Evolutionary conservation across 92 coral and sea anemone species (phyloP).

Genomic region (Anthopleura xanthogrammica): DNA sequence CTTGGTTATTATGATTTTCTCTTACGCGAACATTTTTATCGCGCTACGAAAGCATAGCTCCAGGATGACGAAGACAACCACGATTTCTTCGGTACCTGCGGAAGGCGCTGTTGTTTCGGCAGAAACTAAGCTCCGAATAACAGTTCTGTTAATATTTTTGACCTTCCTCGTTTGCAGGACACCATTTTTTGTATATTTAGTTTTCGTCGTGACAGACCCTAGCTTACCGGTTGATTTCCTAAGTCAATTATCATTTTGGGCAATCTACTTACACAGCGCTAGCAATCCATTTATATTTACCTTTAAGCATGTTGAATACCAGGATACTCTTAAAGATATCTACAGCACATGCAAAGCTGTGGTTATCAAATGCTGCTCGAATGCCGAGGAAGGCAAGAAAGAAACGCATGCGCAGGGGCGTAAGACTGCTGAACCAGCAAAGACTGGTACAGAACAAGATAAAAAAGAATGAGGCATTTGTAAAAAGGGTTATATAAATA

Average conservation of each 20-base stretch:
- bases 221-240: slow-evolving; percentile 66
- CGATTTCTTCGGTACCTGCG: slow-evolving; percentile 61
- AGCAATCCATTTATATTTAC: slow-evolving; percentile 92
- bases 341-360: slow-evolving; percentile 38
- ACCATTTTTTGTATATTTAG: slow-evolving; percentile 77
- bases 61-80: slow-evolving; percentile 58
- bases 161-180: slow-evolving; percentile 87
- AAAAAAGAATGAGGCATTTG: background rate
- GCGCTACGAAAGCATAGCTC: slow-evolving; percentile 66
- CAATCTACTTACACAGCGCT: slow-evolving; percentile 91
- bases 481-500: background rate
- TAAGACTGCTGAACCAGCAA: slow-evolving; percentile 10
- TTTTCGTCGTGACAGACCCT: slow-evolving; percentile 58
- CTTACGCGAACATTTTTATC: slow-evolving; percentile 64
- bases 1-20: slow-evolving; percentile 56
- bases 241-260: slow-evolving; percentile 95
- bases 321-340: slow-evolving; percentile 76
- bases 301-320: slow-evolving; percentile 81
- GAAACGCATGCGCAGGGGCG: slow-evolving; percentile 6
- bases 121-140: slow-evolving; percentile 68
- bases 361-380: slow-evolving; percentile 31
- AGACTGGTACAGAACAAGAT: background rate
- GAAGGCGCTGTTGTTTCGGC: slow-evolving; percentile 67
- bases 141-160: slow-evolving; percentile 61
- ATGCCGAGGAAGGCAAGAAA: slow-evolving; percentile 25